These are phyloP conservation scores for Pithecia hirsuta DNA, from an alignment of 2,797 vertebrate genomes.

Conservation along the genomic window DNA sequence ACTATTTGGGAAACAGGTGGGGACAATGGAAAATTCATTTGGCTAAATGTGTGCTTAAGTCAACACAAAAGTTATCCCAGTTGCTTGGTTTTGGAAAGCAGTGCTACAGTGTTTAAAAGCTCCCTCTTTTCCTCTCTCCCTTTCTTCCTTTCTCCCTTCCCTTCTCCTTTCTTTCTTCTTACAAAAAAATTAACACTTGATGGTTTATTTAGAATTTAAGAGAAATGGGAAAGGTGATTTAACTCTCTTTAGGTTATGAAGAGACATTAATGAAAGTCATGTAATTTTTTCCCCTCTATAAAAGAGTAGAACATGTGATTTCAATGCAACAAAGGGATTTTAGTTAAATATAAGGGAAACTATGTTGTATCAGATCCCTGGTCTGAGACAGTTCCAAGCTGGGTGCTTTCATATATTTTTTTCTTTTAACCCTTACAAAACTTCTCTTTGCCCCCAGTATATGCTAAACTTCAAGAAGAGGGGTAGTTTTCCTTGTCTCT, in stretches of 20 bases:
- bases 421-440: neutral
- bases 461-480: neutral
- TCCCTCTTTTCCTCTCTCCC: neutral
- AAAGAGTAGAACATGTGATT: neutral
- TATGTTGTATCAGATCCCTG: neutral
- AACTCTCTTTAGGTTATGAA: neutral
- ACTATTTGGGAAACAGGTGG: slow-evolving; percentile 82
- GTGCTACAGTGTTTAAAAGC: neutral
- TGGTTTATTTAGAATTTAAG: neutral
- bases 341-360: neutral
- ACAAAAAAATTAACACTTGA: neutral
- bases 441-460: neutral
- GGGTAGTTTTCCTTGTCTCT: neutral
- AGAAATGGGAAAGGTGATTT: neutral
- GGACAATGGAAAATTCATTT: slow-evolving; percentile 76
- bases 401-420: neutral
- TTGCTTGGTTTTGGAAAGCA: slow-evolving; percentile 17
- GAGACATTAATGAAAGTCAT: neutral
- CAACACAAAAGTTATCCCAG: neutral
- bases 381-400: neutral
- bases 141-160: neutral
- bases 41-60: slow-evolving; percentile 26
- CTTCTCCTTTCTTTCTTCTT: neutral
- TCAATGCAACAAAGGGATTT: neutral
- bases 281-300: fast-evolving